Evolutionary conservation across 2,888 invertebrate species (phyloP), one percentile per base, ranked within the genome.

Genomic region (Harpalus rufipes): DNA sequence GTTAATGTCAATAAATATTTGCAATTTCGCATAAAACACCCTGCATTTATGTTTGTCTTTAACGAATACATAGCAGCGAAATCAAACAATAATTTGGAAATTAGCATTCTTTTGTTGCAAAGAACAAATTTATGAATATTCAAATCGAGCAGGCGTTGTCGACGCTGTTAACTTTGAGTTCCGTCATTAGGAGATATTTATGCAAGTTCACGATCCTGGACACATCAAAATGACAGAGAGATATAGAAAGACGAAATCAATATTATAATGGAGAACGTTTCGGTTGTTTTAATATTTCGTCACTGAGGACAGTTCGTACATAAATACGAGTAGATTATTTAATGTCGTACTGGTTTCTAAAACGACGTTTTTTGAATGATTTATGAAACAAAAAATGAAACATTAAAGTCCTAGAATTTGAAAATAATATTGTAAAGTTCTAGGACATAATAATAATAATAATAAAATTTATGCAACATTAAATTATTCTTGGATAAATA

Each of bases 71-170:
- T 81, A 81, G 63, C 63, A 81, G 65, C 44, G 63, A 81, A 81
- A 63, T 81, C 81, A 81, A 81, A 81, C 65, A 65, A 39, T 41
- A 81, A 81, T 81, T 81, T 81, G 21, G 21, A 41, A 81, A 81
- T 81, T 81, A 68, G 72, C 58, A 81, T 81, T 81, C 81, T 81
- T 81, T 81, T 81, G 72, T 81, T 81, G 72, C 14, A 7, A 44
- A 65, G 81, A 61, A 56, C 72, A 81, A 81, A 81, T 81, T 51
- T 72, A 81, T 81, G 81, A 68, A 81, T 81, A 81, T 81, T 81
- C 81, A 81, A 25, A 72, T 72, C 61, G 80, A 32, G 61, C 78
- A 58, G 21, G 56, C 58, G 58, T 12, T 25, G 25, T 6, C 8
- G 44, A 7, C 74, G 18, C 74, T 18, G 21, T 74, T 44, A 74